Base-by-base conservation (phyloP, 2,113 vertebrate species). In the Macquaria australasica region DNA sequence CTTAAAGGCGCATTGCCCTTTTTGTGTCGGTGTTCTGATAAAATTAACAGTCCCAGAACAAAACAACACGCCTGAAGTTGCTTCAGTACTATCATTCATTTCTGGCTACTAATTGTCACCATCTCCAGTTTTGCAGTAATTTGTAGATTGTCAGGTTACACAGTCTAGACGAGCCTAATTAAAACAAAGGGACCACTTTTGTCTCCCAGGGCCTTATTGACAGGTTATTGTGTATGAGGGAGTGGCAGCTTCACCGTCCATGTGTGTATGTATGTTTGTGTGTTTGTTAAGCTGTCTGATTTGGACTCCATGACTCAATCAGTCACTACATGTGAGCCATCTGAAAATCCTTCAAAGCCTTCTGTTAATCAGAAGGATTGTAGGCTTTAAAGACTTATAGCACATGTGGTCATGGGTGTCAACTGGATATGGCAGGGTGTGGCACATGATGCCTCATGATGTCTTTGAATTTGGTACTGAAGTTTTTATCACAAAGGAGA, bases 1-100 rank as follows among this genome's bases (percentile, higher is more conserved):
- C 94, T 93, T 93, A 94, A 94, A 95, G 93, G 86, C 66, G 39
- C 81, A 87, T 11, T 60, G 34, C 63, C 72, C 53, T 18, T 74
- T 51, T 66, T 73, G 39, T 87, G 81, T 83, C 0, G 66, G 20
- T 18, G 72, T 23, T 37, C 68, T 39, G 23, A 63, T 62, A 67
- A 64, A 67, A 55, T 15, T 16, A 69, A 43, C 59, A 70, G 34
- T n/a, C 25, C 37, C 66, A 43, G 18, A 68, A 66, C 81, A 73
- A 72, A 78, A 76, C 43, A 76, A 18, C 10, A 39, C 12, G 0
- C 55, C 11, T 8, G 1, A 71, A 6, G 8, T 64, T 64, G 53
- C 64, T 4, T 58, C 62, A 25, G 2, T 18, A 15, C 18, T 25
- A 3, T 21, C 14, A 18, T 20, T 59, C 14, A 14, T 66, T 37